Evolutionary conservation across 2,113 vertebrate species (phyloP).

Genomic region (Eleginops maclovinus): DNA sequence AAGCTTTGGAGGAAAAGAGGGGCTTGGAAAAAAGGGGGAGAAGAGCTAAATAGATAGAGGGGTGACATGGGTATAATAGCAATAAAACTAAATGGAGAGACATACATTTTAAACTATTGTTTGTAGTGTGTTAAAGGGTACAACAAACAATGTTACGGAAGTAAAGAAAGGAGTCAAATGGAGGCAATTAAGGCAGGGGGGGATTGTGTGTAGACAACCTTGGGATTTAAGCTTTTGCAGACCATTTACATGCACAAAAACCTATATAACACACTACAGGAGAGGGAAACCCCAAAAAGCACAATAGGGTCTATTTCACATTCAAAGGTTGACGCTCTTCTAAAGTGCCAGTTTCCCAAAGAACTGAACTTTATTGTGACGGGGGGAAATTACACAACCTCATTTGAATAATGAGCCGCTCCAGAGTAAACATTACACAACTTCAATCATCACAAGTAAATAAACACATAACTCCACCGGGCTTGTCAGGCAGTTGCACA

Average conservation of each 20-base stretch:
- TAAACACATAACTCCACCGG: slow-evolving; percentile 51
- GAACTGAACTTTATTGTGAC: slow-evolving; percentile 51
- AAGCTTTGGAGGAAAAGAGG: slow-evolving; percentile 22
- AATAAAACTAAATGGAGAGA: slow-evolving; percentile 19
- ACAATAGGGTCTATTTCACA: neutral
- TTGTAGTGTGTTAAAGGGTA: neutral
- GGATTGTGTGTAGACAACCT: no score
- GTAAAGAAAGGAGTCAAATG: no score
- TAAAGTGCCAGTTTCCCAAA: slow-evolving; percentile 26
- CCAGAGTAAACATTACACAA: slow-evolving; percentile 65
- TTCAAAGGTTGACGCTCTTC: slow-evolving; percentile 46
- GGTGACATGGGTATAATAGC: slow-evolving; percentile 7
- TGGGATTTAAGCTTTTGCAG: no score
- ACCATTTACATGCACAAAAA: no score
- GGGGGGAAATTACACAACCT: slow-evolving; percentile 51
- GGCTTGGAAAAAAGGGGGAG: slow-evolving; percentile 18
- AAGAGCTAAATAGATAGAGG: neutral
- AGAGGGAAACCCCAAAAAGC: no score
- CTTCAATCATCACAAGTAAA: slow-evolving; percentile 56
- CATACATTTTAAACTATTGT: slow-evolving; percentile 2
- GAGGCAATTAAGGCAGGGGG: no score
- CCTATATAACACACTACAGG: no score
- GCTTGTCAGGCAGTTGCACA: slow-evolving; percentile 47
- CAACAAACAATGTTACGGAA: no score
- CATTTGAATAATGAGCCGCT: slow-evolving; percentile 58